Evolutionary conservation across 2,113 vertebrate species (phyloP).

Genomic region (Aleadryas rufinucha): DNA sequence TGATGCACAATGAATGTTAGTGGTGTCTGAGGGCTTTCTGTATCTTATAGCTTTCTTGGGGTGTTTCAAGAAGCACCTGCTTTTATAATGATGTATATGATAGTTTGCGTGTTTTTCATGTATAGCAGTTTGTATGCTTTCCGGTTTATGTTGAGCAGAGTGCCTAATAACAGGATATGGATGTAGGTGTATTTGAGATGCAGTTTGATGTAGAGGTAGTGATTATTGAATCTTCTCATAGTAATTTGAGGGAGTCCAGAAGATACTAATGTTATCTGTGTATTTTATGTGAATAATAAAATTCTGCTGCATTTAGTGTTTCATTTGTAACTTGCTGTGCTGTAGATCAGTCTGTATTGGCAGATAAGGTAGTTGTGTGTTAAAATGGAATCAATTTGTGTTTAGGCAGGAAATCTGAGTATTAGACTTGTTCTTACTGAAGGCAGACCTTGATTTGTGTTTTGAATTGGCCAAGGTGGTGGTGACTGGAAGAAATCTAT

Average conservation of each 20-base stretch:
- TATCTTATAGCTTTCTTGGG: neutral
- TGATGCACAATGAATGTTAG: neutral
- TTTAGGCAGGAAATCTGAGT: neutral
- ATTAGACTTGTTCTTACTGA: neutral
- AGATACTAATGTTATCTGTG: neutral
- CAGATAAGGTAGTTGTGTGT: neutral
- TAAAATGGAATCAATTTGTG: neutral
- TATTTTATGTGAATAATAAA: neutral
- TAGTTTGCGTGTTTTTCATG: neutral
- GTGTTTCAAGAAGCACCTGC: neutral
- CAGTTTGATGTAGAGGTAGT: neutral
- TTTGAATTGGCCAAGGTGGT: neutral
- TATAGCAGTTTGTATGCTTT: neutral
- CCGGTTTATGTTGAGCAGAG: neutral
- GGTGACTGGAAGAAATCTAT: neutral
- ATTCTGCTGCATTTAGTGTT: neutral
- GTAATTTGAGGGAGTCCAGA: neutral
- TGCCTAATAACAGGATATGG: neutral
- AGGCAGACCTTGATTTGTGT: neutral
- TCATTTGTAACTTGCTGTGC: neutral
- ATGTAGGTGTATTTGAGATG: neutral
- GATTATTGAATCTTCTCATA: neutral
- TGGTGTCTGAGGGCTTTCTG: neutral
- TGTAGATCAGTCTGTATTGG: neutral
- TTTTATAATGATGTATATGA: neutral